These are phyloP conservation scores for Rafetus swinhoei DNA, from an alignment of 2,113 vertebrate genomes.

Conservation along the genomic window DNA sequence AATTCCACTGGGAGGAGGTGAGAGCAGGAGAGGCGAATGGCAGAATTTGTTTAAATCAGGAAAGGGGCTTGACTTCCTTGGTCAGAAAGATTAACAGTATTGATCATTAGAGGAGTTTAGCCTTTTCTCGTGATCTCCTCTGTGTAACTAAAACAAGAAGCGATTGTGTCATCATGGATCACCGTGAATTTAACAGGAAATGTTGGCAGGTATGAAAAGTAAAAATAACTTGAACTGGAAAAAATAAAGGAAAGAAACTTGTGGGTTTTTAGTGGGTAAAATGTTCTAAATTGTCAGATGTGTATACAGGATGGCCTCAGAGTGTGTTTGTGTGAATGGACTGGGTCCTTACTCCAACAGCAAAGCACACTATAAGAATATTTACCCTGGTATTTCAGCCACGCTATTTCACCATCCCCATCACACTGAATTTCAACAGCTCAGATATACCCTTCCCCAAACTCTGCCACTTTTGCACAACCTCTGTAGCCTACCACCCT, in stretches of 20 bases:
- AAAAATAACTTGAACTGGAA: background rate
- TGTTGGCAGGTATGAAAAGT: background rate
- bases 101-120: background rate
- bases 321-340: background rate
- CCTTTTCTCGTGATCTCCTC: background rate
- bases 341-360: background rate
- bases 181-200: background rate
- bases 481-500: background rate
- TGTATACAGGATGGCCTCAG: background rate
- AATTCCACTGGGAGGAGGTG: background rate
- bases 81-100: background rate
- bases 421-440: background rate
- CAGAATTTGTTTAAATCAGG: background rate
- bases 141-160: background rate
- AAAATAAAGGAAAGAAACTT: background rate
- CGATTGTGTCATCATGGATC: background rate
- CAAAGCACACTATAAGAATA: background rate
- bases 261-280: background rate
- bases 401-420: background rate
- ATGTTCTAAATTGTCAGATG: background rate
- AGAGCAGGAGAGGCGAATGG: background rate
- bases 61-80: background rate
- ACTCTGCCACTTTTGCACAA: background rate
- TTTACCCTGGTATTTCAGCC: background rate
- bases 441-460: background rate